phyloP scores from a whole-genome alignment of 2,888 invertebrate species.

The Tubiluchus corallicola region DNA sequence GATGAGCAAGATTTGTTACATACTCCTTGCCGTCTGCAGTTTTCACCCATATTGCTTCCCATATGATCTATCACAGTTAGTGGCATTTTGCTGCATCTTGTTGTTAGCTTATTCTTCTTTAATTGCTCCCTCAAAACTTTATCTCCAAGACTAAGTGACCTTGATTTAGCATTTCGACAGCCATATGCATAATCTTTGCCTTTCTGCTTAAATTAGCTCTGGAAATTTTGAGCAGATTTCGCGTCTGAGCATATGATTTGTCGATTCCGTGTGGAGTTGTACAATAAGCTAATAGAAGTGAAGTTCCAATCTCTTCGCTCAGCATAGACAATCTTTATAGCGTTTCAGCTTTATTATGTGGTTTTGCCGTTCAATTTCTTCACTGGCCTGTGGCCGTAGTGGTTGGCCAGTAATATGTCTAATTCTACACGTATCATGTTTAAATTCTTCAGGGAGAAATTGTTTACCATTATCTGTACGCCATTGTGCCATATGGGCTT shows the following conservation, averaged over 20 bases:
- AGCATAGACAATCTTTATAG: conserved; percentile 13
- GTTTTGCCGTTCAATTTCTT: conserved; percentile 15
- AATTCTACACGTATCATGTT: neutral
- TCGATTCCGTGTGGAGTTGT: conserved; percentile 14
- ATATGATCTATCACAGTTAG: neutral
- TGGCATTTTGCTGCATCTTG: neutral
- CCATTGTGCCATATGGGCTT: neutral
- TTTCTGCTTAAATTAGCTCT: conserved; percentile 2
- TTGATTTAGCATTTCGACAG: neutral
- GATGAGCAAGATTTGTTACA: neutral
- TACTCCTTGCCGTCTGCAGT: too few relatives aligned
- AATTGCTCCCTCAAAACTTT: neutral
- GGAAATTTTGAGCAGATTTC: conserved; percentile 13
- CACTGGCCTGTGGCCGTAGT: conserved; percentile 14
- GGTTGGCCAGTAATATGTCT: conserved; percentile 7
- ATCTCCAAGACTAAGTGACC: neutral
- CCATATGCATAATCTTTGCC: neutral
- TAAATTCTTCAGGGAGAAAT: neutral
- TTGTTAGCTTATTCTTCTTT: neutral
- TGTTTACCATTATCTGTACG: neutral
- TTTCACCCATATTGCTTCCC: too few relatives aligned
- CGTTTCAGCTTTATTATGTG: conserved; percentile 13
- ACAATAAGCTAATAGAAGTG: conserved; percentile 12
- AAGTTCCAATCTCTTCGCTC: conserved; percentile 11
- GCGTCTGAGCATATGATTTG: conserved; percentile 12